Conservation (phyloP, 2,888 invertebrate genomes). For the Synanthedon tipuliformis region DNA sequence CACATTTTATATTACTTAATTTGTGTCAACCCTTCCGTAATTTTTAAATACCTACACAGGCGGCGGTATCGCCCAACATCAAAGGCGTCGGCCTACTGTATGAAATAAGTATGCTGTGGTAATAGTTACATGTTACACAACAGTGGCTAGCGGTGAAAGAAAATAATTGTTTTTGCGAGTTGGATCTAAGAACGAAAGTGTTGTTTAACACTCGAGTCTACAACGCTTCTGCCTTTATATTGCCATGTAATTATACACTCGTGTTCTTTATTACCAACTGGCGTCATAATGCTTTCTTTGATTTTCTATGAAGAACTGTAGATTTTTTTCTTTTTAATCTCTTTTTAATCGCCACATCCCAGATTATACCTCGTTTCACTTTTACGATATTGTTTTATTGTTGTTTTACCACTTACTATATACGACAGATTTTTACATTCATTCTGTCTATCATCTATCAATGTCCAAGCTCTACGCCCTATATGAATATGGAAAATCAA, state of each 20-base stretch:
- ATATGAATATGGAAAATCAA: no score
- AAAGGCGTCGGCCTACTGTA: no score
- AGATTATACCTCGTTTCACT: no score
- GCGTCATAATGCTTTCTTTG: neutral
- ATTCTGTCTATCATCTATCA: no score
- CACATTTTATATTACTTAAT: no score
- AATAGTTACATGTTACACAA: slow-evolving; percentile 6
- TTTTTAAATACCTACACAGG: no score
- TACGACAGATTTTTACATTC: no score
- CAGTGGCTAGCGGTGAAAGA: slow-evolving; percentile 30
- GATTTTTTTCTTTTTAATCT: neutral
- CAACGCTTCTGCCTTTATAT: neutral
- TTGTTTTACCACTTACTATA: neutral
- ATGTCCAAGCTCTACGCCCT: no score
- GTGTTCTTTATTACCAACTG: neutral
- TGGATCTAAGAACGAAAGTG: slow-evolving; percentile 44
- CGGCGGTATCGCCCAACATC: no score
- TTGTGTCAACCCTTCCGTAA: no score
- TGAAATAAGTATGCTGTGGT: no score
- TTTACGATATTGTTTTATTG: neutral
- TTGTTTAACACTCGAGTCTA: slow-evolving; percentile 25
- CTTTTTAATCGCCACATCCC: no score
- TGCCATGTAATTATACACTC: neutral
- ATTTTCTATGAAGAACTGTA: neutral
- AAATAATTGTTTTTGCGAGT: slow-evolving; percentile 41